Evolutionary conservation across 2,888 invertebrate genomes (phyloP), one percentile per base, ranked within the genome.

Genomic region (Tupiocoris notatus): DNA sequence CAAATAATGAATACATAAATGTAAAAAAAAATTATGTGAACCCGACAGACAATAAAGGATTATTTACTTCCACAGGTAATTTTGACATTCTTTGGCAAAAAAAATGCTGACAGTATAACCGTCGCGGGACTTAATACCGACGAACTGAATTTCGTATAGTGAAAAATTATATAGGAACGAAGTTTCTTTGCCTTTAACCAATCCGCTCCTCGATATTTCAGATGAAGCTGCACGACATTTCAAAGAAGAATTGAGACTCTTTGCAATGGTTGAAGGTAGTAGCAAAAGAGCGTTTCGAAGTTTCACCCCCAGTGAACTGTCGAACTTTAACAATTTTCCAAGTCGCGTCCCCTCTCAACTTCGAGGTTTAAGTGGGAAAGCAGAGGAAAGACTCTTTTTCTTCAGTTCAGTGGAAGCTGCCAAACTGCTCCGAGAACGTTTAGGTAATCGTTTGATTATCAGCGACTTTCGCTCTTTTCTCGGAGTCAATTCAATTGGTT

Each of bases 321-420:
- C 63, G 23, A 63, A 63, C 22, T 63, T 63, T 21, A 63, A 63
- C 65, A 25, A 25, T 65, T 39, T 65, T 65, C 65, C 65, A 65
- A n/a, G n/a, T 65, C 17, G 7, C 39, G 6, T 39, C 39, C 39
- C 39, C 39, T 39, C 39, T 39, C 39, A 39, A 39, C 39, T 39
- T 39, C 39, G 39, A 39, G 39, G 39, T 39, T 39, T 39, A 39
- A 39, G 39, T 39, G 39, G 39, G 39, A 39, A 39, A 39, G 12
- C n/a, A 12, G 6, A 39, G 39, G 39, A 39, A 12, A 39, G 39
- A 39, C 39, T 39, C 39, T 39, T 39, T 39, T 39, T 39, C 39
- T 39, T 12, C 6, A 39, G 39, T 39, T 39, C 12, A 39, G 39
- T 39, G 12, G 39, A 39, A 39, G 39, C 39, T 39, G 39, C 39